Conservation (phyloP, 2,888 invertebrate genomes). For the Petrolisthes cinctipes region DNA sequence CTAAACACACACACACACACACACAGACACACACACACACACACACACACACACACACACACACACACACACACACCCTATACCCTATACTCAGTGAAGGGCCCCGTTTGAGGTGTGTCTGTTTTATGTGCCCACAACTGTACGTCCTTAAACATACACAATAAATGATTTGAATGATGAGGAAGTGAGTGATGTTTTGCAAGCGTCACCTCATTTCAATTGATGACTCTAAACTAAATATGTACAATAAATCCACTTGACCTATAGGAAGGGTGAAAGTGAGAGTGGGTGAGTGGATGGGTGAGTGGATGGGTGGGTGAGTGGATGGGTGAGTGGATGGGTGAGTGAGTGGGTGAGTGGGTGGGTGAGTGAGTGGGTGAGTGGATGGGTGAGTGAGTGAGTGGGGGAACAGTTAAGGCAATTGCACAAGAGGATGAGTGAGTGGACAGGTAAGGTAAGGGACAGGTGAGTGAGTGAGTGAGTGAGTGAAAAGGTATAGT, state of each 20-base stretch:
- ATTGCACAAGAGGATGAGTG: background rate
- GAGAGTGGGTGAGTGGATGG: background rate
- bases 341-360: background rate
- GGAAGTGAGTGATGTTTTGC: background rate
- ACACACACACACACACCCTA: background rate
- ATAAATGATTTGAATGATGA: too few relatives aligned
- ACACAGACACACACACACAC: background rate
- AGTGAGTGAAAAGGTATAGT: background rate
- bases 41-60: conserved; percentile 14
- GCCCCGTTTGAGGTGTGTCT: too few relatives aligned
- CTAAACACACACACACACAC: background rate
- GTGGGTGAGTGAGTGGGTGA: background rate
- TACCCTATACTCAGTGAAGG: background rate
- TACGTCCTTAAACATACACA: background rate
- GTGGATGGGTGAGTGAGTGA: background rate
- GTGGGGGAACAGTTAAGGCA: background rate
- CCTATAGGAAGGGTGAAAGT: background rate
- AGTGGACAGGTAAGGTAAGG: background rate
- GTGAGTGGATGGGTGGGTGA: background rate
- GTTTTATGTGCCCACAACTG: too few relatives aligned
- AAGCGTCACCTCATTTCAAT: background rate
- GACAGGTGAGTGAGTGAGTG: conserved; percentile 9
- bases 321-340: background rate
- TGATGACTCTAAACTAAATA: background rate
- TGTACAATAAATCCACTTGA: background rate